These are phyloP conservation scores for Drosophila nikananu DNA, from an alignment of 1,140 invertebrate genomes.

Conservation along the genomic window DNA sequence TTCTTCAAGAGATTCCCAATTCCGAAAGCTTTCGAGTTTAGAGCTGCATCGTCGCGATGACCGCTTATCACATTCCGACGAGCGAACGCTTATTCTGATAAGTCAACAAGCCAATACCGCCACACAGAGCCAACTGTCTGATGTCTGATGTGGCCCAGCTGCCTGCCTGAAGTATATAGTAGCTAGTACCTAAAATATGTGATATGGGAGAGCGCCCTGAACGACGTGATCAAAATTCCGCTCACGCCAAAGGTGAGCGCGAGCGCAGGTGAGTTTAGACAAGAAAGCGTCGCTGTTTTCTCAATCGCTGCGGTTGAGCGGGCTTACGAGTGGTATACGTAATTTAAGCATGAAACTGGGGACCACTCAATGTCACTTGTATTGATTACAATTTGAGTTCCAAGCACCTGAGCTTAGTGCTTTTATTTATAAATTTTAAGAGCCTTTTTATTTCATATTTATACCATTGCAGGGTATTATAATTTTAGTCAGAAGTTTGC, in stretches of 20 bases:
- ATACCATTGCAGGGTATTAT: no score
- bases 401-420: not conserved
- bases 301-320: slow-evolving; percentile 46
- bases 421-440: not conserved
- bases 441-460: no score
- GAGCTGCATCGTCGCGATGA: slow-evolving; percentile 47
- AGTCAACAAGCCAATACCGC: slow-evolving; percentile 68
- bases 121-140: slow-evolving; percentile 63
- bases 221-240: slow-evolving; percentile 57
- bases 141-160: slow-evolving; percentile 52
- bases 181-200: slow-evolving; percentile 35
- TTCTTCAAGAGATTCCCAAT: slow-evolving; percentile 1
- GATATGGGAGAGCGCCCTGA: slow-evolving; percentile 58
- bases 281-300: slow-evolving; percentile 39
- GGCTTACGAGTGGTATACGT: slow-evolving; percentile 17
- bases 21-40: slow-evolving; percentile 27
- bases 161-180: slow-evolving; percentile 28
- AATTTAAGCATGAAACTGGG: slow-evolving; percentile 13
- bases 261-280: slow-evolving; percentile 27
- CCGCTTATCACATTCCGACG: slow-evolving; percentile 51
- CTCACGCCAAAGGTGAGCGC: slow-evolving; percentile 49
- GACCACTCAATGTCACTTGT: slow-evolving; percentile 35
- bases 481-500: no score
- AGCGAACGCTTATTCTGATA: slow-evolving; percentile 48
- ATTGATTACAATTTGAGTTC: slow-evolving; percentile 37